phyloP scores from a whole-genome alignment of 2,113 vertebrate genomes.

The Oncorhynchus kisutch region DNA sequence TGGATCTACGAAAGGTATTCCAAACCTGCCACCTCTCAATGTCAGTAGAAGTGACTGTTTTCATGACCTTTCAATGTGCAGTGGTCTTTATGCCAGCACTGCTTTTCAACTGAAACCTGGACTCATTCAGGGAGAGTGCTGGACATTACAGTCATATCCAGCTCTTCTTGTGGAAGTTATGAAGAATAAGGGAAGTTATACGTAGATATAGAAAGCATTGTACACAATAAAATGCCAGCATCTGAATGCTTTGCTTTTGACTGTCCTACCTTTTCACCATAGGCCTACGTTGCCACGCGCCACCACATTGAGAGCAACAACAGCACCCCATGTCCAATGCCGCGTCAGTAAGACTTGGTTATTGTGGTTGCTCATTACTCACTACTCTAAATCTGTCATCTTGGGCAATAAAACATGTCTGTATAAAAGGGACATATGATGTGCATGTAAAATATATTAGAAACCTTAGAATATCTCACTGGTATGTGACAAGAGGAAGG shows the following conservation, averaged over 20 bases:
- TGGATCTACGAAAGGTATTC: background rate
- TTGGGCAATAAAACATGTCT: background rate
- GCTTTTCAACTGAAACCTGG: constrained; percentile 8
- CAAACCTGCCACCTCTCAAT: background rate
- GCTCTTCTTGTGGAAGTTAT: constrained; percentile 26
- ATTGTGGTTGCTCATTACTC: constrained; percentile 6
- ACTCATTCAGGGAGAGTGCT: constrained; percentile 15
- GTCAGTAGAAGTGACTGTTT: background rate
- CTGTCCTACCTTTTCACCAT: background rate
- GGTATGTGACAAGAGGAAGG: background rate
- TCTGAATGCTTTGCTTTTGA: constrained; percentile 15
- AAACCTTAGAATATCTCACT: background rate
- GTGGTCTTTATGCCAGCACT: background rate
- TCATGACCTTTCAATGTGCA: background rate
- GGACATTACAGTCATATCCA: constrained; percentile 22
- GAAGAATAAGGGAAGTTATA: constrained; percentile 28
- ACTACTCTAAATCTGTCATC: background rate
- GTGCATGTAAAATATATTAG: background rate
- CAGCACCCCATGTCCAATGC: constrained; percentile 4
- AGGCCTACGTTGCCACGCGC: background rate
- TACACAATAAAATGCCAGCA: constrained; percentile 7
- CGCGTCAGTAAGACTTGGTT: constrained; percentile 10
- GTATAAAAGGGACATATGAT: background rate
- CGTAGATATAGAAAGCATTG: constrained; percentile 1
- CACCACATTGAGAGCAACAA: constrained; percentile 1